Conservation (phyloP, 1,140 invertebrate species). For the Anoplolepis gracilipes region DNA sequence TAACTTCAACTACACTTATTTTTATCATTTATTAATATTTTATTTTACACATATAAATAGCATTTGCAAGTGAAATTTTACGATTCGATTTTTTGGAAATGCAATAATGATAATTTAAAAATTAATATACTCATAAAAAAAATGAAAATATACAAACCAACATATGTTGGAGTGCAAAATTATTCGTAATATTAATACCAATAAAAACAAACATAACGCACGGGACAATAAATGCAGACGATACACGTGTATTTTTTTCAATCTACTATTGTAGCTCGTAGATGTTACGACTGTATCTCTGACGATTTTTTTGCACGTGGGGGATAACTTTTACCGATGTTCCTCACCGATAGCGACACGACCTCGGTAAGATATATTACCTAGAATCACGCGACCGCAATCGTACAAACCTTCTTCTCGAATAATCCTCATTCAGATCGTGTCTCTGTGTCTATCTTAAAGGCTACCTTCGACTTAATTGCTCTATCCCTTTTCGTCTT, state of each 20-base stretch:
- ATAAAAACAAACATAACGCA: not conserved
- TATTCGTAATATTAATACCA: not conserved
- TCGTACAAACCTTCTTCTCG: slow-evolving; percentile 34
- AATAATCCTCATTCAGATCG: slow-evolving; percentile 8
- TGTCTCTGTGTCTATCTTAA: slow-evolving; percentile 5
- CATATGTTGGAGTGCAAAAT: not conserved
- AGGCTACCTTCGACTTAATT: slow-evolving; percentile 24
- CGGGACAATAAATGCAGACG: not conserved
- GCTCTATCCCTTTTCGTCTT: not conserved
- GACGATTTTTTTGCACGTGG: not conserved
- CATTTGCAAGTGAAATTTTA: too few species aligned
- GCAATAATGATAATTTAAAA: not conserved
- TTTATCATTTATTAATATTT: not conserved
- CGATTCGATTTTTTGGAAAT: not conserved
- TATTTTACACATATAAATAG: too few species aligned
- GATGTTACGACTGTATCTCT: not conserved
- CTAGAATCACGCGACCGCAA: slow-evolving; percentile 54
- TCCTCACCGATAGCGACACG: slow-evolving; percentile 14
- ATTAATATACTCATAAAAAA: too few species aligned
- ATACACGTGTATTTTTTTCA: not conserved
- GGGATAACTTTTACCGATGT: not conserved
- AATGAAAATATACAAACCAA: not conserved
- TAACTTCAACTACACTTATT: not conserved
- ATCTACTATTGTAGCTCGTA: not conserved
- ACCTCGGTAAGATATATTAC: slow-evolving; percentile 44